Evolutionary conservation across 2,113 vertebrate species (phyloP).

Genomic region (Cololabis saira): DNA sequence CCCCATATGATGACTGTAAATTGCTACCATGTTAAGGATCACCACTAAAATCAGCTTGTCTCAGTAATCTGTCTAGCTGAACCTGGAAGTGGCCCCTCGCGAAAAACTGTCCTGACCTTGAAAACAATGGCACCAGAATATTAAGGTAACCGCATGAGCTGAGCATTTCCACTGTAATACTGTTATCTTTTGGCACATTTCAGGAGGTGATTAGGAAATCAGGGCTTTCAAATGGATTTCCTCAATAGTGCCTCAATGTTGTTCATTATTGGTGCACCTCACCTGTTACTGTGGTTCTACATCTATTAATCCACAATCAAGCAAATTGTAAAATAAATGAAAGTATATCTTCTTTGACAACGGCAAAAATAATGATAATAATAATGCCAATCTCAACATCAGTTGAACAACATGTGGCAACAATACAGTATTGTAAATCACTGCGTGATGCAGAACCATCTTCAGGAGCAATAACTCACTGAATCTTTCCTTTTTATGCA

Average conservation of each 20-base stretch:
- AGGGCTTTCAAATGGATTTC: slow-evolving; percentile 1
- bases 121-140: slow-evolving; percentile 42
- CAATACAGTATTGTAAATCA: too few relatives aligned
- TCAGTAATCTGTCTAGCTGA: slow-evolving; percentile 35
- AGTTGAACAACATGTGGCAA: too few relatives aligned
- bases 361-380: neutral
- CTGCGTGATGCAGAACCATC: too few relatives aligned
- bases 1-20: slow-evolving; percentile 32
- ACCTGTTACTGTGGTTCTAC: slow-evolving; percentile 4
- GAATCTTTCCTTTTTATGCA: too few relatives aligned
- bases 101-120: slow-evolving; percentile 29
- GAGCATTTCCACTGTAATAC: slow-evolving; percentile 39
- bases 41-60: slow-evolving; percentile 40
- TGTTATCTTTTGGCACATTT: slow-evolving; percentile 61
- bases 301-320: neutral
- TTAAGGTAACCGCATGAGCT: slow-evolving; percentile 45
- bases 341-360: neutral
- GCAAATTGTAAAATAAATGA: neutral
- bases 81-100: slow-evolving; percentile 59
- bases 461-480: too few relatives aligned
- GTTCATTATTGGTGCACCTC: slow-evolving; percentile 39
- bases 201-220: slow-evolving; percentile 44
- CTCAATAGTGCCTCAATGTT: neutral
- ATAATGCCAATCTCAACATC: too few relatives aligned
- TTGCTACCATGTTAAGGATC: slow-evolving; percentile 44